Conservation (phyloP, 1,140 invertebrate genomes). For the Papilio xuthus region DNA sequence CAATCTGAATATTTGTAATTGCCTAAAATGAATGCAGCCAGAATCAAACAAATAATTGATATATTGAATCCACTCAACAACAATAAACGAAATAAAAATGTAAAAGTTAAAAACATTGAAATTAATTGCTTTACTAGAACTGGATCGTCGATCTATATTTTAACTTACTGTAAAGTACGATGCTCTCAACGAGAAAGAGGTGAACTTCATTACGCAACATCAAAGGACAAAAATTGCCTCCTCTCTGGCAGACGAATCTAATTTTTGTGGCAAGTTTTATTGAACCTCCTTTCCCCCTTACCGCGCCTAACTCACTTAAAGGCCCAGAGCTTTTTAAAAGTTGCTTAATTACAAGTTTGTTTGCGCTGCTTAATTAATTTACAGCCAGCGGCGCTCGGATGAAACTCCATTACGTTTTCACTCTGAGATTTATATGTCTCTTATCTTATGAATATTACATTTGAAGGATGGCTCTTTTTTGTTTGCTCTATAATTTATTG, state of each 20-base stretch:
- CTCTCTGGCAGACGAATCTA: slow-evolving; percentile 59
- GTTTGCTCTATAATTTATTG: slow-evolving; percentile 22
- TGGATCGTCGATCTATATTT: background rate
- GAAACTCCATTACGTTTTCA: slow-evolving; percentile 30
- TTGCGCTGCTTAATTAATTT: slow-evolving; percentile 27
- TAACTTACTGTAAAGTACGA: slow-evolving; percentile 30
- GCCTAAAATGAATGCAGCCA: no score
- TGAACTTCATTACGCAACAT: slow-evolving; percentile 61
- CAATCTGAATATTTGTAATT: no score
- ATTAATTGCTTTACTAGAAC: background rate
- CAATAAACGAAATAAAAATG: background rate
- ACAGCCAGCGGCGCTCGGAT: slow-evolving; percentile 10
- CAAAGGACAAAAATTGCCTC: slow-evolving; percentile 64
- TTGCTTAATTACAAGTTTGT: slow-evolving; percentile 49
- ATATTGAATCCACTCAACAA: no score
- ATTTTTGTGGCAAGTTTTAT: slow-evolving; percentile 71
- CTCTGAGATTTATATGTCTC: slow-evolving; percentile 7
- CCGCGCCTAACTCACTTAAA: slow-evolving; percentile 53
- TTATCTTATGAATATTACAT: slow-evolving; percentile 8
- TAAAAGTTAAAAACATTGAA: background rate
- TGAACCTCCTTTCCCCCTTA: slow-evolving; percentile 40
- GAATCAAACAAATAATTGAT: no score
- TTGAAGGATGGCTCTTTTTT: slow-evolving; percentile 18
- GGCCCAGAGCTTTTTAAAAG: slow-evolving; percentile 61
- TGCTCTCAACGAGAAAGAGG: slow-evolving; percentile 45